Evolutionary conservation across 2,113 vertebrate species (phyloP).

Genomic region (Alces alces): DNA sequence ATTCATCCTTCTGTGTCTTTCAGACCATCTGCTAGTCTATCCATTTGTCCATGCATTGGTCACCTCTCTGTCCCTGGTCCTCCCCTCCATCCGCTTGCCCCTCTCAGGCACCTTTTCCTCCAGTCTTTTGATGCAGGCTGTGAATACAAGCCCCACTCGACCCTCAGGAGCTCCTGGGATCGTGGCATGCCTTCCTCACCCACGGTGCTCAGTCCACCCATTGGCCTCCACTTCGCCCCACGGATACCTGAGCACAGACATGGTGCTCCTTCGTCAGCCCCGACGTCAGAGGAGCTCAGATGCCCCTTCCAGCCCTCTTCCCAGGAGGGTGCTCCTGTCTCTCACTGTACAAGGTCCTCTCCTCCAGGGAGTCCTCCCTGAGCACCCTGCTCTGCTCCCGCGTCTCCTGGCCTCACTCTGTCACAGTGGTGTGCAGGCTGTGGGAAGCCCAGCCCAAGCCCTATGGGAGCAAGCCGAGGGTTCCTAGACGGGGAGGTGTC

Average conservation of each 20-base stretch:
- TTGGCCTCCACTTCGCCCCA: not conserved
- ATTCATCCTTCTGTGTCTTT: not conserved
- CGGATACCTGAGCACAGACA: not conserved
- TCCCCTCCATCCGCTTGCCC: not conserved
- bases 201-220: not conserved
- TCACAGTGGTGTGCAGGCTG: accelerated
- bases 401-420: not conserved
- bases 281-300: not conserved
- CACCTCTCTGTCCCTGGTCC: not conserved
- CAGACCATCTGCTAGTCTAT: not conserved
- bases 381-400: not conserved
- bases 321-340: not conserved
- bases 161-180: not conserved
- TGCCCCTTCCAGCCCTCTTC: not conserved
- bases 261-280: not conserved
- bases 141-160: too few species aligned
- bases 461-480: not conserved
- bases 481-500: not conserved
- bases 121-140: not conserved
- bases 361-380: not conserved
- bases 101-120: not conserved
- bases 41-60: not conserved
- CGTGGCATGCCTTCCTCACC: not conserved
- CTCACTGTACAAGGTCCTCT: not conserved
- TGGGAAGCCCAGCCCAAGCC: not conserved